Percentiles rank a stretch among this genome's conserved stretches.
These are phyloP conservation scores for Catharus ustulatus DNA, from an alignment of 2,797 vertebrate genomes.

Conservation along the genomic window DNA sequence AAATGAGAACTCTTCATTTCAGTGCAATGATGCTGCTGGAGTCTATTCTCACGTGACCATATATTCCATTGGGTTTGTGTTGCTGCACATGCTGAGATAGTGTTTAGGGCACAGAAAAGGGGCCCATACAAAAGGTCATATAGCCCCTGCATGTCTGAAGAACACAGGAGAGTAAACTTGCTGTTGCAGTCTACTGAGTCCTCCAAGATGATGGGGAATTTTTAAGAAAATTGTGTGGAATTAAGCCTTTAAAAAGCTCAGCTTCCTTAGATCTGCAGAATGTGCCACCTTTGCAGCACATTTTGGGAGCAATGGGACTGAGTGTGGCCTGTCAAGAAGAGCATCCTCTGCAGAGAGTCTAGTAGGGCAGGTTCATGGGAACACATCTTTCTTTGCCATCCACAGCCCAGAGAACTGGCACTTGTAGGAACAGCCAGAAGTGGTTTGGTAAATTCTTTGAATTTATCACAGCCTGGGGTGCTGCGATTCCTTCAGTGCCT, in stretches of 20 bases:
- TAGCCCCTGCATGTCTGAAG: not conserved
- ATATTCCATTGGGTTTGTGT: not conserved
- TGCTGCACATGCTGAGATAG: not conserved
- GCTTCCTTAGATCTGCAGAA: not conserved
- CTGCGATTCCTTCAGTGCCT: not conserved
- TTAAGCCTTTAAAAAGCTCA: not conserved
- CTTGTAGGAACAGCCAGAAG: not conserved
- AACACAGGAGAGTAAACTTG: not conserved
- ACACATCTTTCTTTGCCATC: not conserved
- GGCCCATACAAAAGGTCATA: not conserved
- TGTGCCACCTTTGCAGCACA: fast-evolving
- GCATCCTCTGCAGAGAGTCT: not conserved
- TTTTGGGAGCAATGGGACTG: not conserved
- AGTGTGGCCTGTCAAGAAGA: not conserved
- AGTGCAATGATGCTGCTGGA: not conserved
- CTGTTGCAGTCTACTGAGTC: not conserved
- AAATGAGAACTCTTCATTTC: not conserved
- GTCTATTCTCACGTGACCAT: not conserved
- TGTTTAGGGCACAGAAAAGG: not conserved
- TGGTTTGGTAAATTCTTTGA: not conserved
- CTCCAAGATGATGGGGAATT: not conserved
- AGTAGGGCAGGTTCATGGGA: not conserved
- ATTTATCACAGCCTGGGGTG: not conserved
- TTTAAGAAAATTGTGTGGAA: not conserved
- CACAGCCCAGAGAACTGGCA: not conserved